phyloP scores from a whole-genome alignment of 2,888 invertebrate species.

The Hemaris fuciformis region DNA sequence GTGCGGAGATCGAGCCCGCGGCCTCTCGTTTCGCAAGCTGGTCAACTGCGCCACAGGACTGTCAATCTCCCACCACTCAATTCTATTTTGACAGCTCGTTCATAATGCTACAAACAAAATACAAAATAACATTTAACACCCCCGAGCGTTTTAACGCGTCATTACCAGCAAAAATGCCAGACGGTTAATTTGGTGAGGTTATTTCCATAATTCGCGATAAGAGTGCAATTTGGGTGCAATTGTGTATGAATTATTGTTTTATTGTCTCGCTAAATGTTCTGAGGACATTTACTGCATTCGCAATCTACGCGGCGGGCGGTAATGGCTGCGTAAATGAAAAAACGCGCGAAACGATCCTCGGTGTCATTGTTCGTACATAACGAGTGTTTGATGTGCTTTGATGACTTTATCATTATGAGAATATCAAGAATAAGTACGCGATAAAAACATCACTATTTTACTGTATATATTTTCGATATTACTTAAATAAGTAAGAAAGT shows the following conservation, averaged over 20 bases:
- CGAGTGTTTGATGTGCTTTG: not conserved
- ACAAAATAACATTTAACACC: not conserved
- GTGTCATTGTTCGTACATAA: not conserved
- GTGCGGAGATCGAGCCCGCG: no score
- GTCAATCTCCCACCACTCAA: not conserved
- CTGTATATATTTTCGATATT: no score
- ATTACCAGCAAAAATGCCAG: not conserved
- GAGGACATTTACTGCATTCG: slow-evolving; percentile 23
- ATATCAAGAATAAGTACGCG: not conserved
- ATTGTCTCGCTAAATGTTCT: slow-evolving; percentile 23
- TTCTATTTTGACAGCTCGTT: not conserved
- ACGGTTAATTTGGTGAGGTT: not conserved
- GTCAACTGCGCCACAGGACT: no score
- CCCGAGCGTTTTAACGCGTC: not conserved
- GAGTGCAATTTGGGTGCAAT: slow-evolving; percentile 21
- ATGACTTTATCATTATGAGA: not conserved
- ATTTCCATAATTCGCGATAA: slow-evolving; percentile 18
- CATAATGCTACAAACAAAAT: not conserved
- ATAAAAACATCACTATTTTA: no score
- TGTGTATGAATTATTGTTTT: slow-evolving; percentile 23
- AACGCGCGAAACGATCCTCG: not conserved
- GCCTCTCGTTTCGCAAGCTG: no score
- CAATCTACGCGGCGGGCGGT: slow-evolving; percentile 14
- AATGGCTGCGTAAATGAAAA: slow-evolving; percentile 7
- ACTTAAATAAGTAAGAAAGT: no score